Base-by-base conservation (phyloP, 2,113 vertebrate genomes). In the Mustela lutreola region DNA sequence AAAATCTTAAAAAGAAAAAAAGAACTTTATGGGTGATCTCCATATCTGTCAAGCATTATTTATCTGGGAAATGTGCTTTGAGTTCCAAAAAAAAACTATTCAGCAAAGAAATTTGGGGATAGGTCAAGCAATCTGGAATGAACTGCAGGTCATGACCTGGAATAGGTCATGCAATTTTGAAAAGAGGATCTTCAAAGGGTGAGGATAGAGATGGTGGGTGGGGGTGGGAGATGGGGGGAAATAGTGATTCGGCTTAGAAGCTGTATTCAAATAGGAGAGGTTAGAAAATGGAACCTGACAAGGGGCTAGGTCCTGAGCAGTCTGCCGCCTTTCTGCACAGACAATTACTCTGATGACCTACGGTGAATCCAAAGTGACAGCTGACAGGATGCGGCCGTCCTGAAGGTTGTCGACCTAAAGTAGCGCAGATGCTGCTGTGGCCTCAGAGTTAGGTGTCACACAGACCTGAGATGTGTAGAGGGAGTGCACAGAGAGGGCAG, bases 341-440 rank as follows among this genome's bases (percentile, higher is more conserved):
- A 45, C 42, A 76, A 92, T 79, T 80, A 39, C 83, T 80, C 6
- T n/a, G 71, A 75, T 50, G 71, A 85, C 39, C 31, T 71, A 83
- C 19, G 22, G 60, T 5, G 26, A 96, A 96, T 88, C 26, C 78
- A 89, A 50, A 94, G 63, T 89, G 97, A 85, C 42, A 58, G 83
- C 60, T 56, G 45, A 73, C 83, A 39, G 65, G 28, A 58, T 22
- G 39, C 83, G 19, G 2, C 56, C 14, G 63, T 71, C 53, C 78
- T 85, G 42, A 71, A 45, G 60, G 36, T n/a, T 92, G 70, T 83
- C 71, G 50, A 48, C 12, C 78, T 63, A 89, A 84, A 80, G 84
- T 21, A 89, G 36, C 42, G 24, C 19, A 12, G 84, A 65, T 65
- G 89, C 50, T 82, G 65, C 31, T 75, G 19, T 22, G 26, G 58